These are phyloP conservation scores for Rousettus leschenaultii DNA, from an alignment of 2,113 vertebrate species.

Conservation along the genomic window DNA sequence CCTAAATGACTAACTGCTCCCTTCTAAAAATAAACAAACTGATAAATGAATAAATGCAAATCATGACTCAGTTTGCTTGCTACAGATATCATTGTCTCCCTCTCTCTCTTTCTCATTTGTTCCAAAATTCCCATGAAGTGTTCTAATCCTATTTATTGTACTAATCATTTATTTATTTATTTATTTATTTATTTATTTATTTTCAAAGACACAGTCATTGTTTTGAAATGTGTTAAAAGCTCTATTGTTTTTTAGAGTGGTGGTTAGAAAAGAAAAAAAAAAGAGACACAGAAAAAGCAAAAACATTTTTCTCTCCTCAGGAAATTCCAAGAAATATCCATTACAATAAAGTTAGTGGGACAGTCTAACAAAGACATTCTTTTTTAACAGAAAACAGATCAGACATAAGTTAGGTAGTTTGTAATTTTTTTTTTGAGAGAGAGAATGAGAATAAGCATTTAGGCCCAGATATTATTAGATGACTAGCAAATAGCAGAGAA, in stretches of 20 bases:
- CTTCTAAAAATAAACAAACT: background rate
- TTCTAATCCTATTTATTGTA: background rate
- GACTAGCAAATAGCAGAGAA: background rate
- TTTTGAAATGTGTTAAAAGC: background rate
- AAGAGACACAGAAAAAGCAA: background rate
- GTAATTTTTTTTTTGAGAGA: background rate
- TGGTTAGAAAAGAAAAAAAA: background rate
- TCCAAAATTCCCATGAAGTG: background rate
- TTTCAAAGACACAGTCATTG: background rate
- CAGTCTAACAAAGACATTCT: background rate
- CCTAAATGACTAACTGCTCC: no score
- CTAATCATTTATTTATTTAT: background rate
- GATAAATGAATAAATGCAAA: background rate
- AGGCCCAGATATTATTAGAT: background rate
- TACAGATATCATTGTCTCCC: background rate
- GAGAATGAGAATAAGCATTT: background rate
- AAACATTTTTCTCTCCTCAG: background rate
- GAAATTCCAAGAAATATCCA: background rate
- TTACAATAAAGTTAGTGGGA: background rate
- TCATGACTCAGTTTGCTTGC: background rate
- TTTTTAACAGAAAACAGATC: background rate
- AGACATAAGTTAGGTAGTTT: background rate
- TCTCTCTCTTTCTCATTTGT: background rate
- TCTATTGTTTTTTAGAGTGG: background rate
- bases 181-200: background rate